These are phyloP conservation scores for Zhuqinia jingwanae DNA, from an alignment of 2,888 invertebrate genomes.

Conservation along the genomic window DNA sequence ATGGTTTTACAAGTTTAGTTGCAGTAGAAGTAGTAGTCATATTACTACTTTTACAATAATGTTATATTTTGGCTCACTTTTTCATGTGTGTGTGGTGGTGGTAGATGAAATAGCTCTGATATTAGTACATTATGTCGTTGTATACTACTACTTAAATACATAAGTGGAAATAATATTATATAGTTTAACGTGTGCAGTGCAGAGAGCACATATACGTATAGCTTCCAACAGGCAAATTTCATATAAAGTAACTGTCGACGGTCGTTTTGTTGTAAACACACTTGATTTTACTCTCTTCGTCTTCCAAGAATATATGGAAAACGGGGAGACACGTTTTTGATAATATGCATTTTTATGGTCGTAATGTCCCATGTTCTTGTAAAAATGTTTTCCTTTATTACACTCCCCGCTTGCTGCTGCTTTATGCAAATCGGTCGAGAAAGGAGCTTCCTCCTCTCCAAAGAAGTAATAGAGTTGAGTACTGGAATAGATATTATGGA, in stretches of 20 bases:
- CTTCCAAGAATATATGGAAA: conserved; percentile 18
- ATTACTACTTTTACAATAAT: background rate
- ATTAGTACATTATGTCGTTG: conserved; percentile 6
- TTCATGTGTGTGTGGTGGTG: conserved; percentile 30
- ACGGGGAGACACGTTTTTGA: conserved; percentile 58
- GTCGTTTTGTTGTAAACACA: background rate
- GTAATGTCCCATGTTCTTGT: conserved; percentile 73
- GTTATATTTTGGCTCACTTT: conserved; percentile 23
- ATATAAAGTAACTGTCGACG: background rate
- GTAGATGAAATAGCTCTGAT: background rate
- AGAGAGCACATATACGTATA: too few relatives aligned
- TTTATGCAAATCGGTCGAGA: conserved; percentile 67
- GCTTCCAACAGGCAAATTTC: background rate
- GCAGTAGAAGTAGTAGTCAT: too few relatives aligned
- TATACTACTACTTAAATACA: conserved; percentile 2
- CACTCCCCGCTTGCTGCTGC: conserved; percentile 65
- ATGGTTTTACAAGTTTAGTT: conserved; percentile 60
- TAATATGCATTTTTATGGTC: conserved; percentile 74
- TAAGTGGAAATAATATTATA: conserved; percentile 13
- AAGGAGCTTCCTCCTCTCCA: conserved; percentile 24
- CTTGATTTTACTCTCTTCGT: conserved; percentile 48
- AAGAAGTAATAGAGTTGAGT: background rate
- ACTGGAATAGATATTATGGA: conserved; percentile 14
- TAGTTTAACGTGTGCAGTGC: conserved; percentile 17
- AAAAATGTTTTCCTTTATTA: conserved; percentile 74